Evolutionary conservation across 1,140 invertebrate genomes (phyloP).

Genomic region (Ooceraea biroi): DNA sequence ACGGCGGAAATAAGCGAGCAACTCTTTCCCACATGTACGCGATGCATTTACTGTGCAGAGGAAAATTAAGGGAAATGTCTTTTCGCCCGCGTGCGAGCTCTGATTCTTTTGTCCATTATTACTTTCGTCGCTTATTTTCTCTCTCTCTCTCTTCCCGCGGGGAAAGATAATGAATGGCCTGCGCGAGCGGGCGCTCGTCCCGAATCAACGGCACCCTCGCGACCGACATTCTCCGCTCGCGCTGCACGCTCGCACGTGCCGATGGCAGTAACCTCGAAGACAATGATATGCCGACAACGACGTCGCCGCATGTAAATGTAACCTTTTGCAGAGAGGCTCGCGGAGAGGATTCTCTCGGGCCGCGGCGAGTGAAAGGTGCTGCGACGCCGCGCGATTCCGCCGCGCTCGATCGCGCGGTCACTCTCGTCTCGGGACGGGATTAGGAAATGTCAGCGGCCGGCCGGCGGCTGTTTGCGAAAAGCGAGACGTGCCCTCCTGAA

Average conservation of each 20-base stretch:
- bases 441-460: constrained; percentile 72
- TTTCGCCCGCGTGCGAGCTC: constrained; percentile 13
- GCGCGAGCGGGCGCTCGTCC: constrained; percentile 66
- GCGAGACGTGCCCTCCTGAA: constrained; percentile 2
- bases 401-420: not conserved
- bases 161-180: constrained; percentile 38
- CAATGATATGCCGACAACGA: constrained; percentile 72
- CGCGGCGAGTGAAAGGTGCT: constrained; percentile 70
- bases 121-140: no score
- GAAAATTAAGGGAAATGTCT: no score
- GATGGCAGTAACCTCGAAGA: constrained; percentile 75
- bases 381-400: constrained; percentile 60
- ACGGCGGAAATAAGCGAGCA: not conserved
- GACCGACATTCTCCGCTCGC: constrained; percentile 67
- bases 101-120: constrained; percentile 57
- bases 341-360: constrained; percentile 60
- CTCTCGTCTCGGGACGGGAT: constrained; percentile 11
- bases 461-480: constrained; percentile 41
- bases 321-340: constrained; percentile 66
- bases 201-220: constrained; percentile 70
- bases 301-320: constrained; percentile 73
- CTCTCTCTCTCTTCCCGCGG: constrained; percentile 35
- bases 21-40: constrained; percentile 24
- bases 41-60: no score
- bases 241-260: constrained; percentile 69